Percentiles rank a stretch among this genome's conserved stretches.
Conservation (phyloP, 1,140 invertebrate genomes). For the Ridgeia piscesae region DNA sequence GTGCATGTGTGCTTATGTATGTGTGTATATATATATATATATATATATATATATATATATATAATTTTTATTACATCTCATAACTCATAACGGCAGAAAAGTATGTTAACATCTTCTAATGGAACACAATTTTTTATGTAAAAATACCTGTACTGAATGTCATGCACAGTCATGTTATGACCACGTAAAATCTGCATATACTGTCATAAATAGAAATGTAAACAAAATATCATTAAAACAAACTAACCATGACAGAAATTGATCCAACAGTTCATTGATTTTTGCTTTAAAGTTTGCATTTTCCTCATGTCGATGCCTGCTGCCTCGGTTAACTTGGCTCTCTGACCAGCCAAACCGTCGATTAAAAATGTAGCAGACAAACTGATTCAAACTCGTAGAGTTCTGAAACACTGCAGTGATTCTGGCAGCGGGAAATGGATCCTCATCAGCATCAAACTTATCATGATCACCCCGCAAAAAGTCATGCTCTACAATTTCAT, state of each 20-base stretch:
- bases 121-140: not conserved
- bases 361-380: conserved; percentile 37
- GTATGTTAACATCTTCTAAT: not conserved
- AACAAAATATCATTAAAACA: not conserved
- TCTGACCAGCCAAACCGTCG: conserved; percentile 42
- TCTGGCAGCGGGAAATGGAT: conserved; percentile 29
- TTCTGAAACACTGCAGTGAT: conserved; percentile 20
- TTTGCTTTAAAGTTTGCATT: conserved; percentile 14
- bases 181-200: too few species aligned
- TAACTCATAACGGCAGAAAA: too few species aligned
- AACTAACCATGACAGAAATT: conserved; percentile 30
- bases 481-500: conserved; percentile 17
- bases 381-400: conserved; percentile 8
- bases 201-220: conserved; percentile 8
- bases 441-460: conserved; percentile 23
- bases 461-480: not conserved
- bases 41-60: not conserved
- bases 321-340: conserved; percentile 28
- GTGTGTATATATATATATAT: not conserved
- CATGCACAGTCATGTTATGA: not conserved
- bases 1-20: not conserved
- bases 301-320: conserved; percentile 6
- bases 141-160: not conserved
- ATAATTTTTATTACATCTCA: too few species aligned
- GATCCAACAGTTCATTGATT: conserved; percentile 30